These are phyloP conservation scores for Tragelaphus imberbis DNA, from an alignment of 2,113 vertebrate genomes.

Conservation along the genomic window DNA sequence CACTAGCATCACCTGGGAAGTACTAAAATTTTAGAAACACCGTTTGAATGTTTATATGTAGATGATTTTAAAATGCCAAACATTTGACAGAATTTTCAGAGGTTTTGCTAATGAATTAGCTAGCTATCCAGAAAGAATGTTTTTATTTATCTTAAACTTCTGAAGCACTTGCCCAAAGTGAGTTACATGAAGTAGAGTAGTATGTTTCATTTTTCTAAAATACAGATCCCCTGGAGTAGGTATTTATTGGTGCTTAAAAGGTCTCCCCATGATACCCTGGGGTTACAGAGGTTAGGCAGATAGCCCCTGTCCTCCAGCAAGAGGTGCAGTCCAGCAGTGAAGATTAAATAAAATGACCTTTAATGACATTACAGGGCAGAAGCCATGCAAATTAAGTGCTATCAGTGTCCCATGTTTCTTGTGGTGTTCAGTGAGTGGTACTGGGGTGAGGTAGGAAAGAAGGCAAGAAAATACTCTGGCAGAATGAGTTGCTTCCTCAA, in stretches of 20 bases:
- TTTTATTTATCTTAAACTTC: neutral
- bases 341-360: neutral
- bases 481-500: neutral
- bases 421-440: neutral
- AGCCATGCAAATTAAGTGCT: neutral
- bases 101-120: neutral
- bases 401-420: neutral
- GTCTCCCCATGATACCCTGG: neutral
- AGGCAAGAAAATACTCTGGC: neutral
- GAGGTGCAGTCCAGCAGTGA: neutral
- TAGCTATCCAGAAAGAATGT: neutral
- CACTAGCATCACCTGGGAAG: neutral
- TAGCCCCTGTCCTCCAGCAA: neutral
- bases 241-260: neutral
- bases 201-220: slow-evolving; percentile 24
- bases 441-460: neutral
- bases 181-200: neutral
- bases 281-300: neutral
- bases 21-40: neutral
- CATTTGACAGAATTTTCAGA: neutral
- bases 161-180: neutral
- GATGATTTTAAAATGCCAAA: neutral
- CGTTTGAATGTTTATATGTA: neutral
- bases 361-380: neutral
- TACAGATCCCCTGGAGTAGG: neutral